Evolutionary conservation across 2,113 vertebrate species (phyloP), one percentile per base, ranked within the genome.

Genomic region (Lophochroa leadbeateri): DNA sequence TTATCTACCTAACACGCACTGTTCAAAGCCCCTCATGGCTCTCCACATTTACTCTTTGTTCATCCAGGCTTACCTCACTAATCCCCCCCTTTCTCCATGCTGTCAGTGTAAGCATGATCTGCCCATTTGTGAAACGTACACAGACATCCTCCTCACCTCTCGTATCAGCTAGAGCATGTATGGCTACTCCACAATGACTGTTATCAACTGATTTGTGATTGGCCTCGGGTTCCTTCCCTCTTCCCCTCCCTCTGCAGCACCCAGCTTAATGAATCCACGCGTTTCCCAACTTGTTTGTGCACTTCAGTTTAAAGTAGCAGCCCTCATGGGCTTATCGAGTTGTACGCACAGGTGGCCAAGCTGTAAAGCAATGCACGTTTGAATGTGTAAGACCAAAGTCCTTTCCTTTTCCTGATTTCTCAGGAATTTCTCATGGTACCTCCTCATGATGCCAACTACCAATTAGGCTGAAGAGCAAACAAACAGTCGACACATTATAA

Each of bases 131-230:
- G 81, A 79, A 76, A 69, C 0, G 1, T 20, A 29, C 25, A 49
- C 78, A 72, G 55, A 85, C 75, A 79, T 18, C 79, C 79, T 74
- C 79, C 67, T 87, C 21, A 64, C 74, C 61, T 49, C 81, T 44
- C 27, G n/a, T 55, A 80, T 70, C 68, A 78, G 19, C 16, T 6
- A 17, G 4, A 50, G 90, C 50, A 35, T 24, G 33, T 23, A 35
- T 35, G 57, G 52, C 24, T 8, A 2, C 31, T 31, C 39, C 2
- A 0, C 7, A 43, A 14, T 3, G 1, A 58, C 43, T 1, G 0
- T 11, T 93, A 52, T 81, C 81, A 92, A 1, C 80, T 7, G 69
- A 63, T 15, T 25, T 24, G 82, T 7, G 71, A 58, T 82, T 7
- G 23, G 18, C 49, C 85, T n/a, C 47, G 23, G 39, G 47, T 35